Conservation (phyloP, 2,888 invertebrate genomes). For the Hemithea aestivaria region DNA sequence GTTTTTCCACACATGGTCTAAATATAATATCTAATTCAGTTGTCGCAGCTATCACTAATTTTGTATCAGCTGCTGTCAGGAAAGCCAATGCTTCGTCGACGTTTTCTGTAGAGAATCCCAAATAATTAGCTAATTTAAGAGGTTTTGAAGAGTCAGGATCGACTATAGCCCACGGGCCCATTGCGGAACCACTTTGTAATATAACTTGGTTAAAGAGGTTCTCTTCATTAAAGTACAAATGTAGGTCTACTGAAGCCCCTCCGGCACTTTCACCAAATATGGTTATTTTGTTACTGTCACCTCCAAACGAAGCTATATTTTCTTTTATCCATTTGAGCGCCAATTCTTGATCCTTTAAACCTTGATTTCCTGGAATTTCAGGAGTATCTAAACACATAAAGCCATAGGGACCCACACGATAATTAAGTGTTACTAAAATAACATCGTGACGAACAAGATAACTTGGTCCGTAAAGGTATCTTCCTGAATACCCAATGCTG, state of each 20-base stretch:
- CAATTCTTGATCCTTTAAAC: slow-evolving; percentile 49
- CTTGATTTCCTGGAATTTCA: slow-evolving; percentile 51
- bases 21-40: too few species aligned
- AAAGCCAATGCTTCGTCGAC: too few species aligned
- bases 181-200: slow-evolving; percentile 42
- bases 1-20: too few species aligned
- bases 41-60: too few species aligned
- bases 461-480: slow-evolving; percentile 37
- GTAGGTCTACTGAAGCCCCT: slow-evolving; percentile 39
- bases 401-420: slow-evolving; percentile 53
- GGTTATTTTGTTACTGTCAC: slow-evolving; percentile 40
- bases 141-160: too few species aligned
- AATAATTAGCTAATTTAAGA: too few species aligned
- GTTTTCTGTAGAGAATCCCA: too few species aligned
- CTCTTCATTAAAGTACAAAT: slow-evolving; percentile 38
- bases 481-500: slow-evolving; percentile 33
- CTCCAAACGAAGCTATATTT: slow-evolving; percentile 52
- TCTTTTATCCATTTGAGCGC: slow-evolving; percentile 52
- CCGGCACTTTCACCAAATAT: slow-evolving; percentile 56
- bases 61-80: too few species aligned
- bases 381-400: slow-evolving; percentile 51
- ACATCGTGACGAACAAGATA: slow-evolving; percentile 45
- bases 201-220: slow-evolving; percentile 47
- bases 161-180: too few species aligned
- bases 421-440: slow-evolving; percentile 51